These are phyloP conservation scores for Anarsia innoxiella DNA, from an alignment of 2,888 invertebrate species.

Conservation along the genomic window DNA sequence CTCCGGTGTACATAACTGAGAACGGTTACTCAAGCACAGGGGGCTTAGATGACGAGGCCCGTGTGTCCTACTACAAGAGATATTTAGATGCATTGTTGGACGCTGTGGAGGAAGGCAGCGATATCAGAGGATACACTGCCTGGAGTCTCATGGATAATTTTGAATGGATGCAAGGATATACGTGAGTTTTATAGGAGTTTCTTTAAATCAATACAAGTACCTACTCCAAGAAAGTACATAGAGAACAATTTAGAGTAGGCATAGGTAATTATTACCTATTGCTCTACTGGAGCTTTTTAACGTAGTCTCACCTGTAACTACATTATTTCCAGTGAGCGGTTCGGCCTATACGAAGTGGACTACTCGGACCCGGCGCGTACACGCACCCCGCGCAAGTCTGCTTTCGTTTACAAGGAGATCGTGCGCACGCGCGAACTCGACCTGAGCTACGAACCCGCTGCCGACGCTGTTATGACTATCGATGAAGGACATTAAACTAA, in stretches of 20 bases:
- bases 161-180: slow-evolving; percentile 56
- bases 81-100: slow-evolving; percentile 53
- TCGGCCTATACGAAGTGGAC: slow-evolving; percentile 78
- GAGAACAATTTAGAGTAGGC: too few species aligned
- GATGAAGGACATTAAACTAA: slow-evolving; percentile 4
- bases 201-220: too few species aligned
- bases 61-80: slow-evolving; percentile 42
- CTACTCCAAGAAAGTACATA: too few species aligned
- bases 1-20: slow-evolving; percentile 71
- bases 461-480: slow-evolving; percentile 5
- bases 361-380: slow-evolving; percentile 71
- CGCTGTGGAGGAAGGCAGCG: slow-evolving; percentile 53
- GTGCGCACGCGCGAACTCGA: slow-evolving; percentile 42
- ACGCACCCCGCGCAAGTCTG: slow-evolving; percentile 78
- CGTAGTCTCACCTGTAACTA: too few species aligned
- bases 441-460: slow-evolving; percentile 30
- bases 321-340: slow-evolving; percentile 23
- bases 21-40: slow-evolving; percentile 52
- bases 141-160: slow-evolving; percentile 79
- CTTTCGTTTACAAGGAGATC: slow-evolving; percentile 62
- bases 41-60: slow-evolving; percentile 49
- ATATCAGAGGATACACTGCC: slow-evolving; percentile 64
- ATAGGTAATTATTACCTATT: too few species aligned
- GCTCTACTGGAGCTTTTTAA: too few species aligned
- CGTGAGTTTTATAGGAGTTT: background rate